These are phyloP conservation scores for Eciton burchellii DNA, from an alignment of 1,140 invertebrate genomes.

Conservation along the genomic window DNA sequence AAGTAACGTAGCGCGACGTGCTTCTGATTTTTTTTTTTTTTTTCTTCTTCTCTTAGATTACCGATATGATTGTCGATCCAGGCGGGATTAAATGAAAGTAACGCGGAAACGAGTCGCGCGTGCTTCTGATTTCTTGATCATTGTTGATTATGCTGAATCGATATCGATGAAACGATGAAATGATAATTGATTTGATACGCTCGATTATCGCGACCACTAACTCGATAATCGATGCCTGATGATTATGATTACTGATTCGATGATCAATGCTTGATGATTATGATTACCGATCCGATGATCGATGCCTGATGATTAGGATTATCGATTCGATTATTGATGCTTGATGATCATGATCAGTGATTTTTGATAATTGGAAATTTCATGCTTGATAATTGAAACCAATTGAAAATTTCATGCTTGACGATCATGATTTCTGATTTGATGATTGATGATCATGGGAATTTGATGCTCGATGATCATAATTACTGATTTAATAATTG, in stretches of 20 bases:
- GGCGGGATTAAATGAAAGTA: not conserved
- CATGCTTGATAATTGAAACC: no score
- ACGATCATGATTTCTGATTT: no score
- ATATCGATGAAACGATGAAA: no score
- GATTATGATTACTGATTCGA: not conserved
- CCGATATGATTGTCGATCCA: not conserved
- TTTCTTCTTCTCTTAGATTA: not conserved
- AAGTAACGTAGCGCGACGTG: conserved; percentile 27
- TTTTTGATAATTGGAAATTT: not conserved
- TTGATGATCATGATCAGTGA: conserved; percentile 1
- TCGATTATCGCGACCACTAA: not conserved
- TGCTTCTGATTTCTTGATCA: no score
- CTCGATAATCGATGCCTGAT: not conserved
- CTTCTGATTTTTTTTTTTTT: conserved; percentile 7
- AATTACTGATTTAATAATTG: no score
- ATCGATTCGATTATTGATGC: not conserved
- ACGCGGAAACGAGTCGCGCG: not conserved
- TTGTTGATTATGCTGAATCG: no score
- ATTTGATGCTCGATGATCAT: no score
- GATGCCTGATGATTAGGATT: no score
- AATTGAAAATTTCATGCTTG: no score
- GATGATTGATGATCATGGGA: no score
- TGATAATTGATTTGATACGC: not conserved
- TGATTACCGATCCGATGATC: no score
- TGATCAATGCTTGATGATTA: no score